These are phyloP conservation scores for Eurypyga helias DNA, from an alignment of 2,113 vertebrate species.

Conservation along the genomic window DNA sequence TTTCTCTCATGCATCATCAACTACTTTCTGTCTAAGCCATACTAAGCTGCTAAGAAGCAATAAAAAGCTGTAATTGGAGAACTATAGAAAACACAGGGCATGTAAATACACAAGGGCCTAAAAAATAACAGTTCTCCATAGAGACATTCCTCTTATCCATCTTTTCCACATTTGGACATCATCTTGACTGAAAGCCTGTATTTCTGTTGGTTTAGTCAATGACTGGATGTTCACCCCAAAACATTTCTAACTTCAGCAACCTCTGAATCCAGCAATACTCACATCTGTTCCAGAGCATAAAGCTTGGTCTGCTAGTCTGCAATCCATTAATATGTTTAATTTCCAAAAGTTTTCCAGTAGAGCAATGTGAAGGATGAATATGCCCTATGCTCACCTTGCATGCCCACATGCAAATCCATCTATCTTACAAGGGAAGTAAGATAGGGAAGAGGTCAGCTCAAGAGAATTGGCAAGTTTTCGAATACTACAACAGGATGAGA, in stretches of 20 bases:
- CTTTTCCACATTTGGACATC: neutral
- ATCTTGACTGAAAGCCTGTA: neutral
- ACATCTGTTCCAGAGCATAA: neutral
- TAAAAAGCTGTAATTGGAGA: slow-evolving; percentile 23
- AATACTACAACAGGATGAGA: neutral
- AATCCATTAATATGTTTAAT: neutral
- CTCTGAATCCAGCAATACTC: neutral
- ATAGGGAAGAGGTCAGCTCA: neutral
- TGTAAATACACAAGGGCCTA: neutral
- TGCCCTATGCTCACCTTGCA: neutral
- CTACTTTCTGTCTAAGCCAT: neutral
- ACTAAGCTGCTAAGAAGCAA: slow-evolving; percentile 1
- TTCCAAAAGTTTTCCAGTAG: neutral
- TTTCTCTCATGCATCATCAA: slow-evolving; percentile 37
- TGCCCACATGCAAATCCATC: neutral
- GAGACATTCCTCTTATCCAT: neutral
- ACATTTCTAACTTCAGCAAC: neutral
- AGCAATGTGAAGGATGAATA: neutral
- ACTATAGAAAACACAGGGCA: neutral
- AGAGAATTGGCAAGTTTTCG: neutral
- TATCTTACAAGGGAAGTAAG: neutral
- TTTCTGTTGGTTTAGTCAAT: neutral
- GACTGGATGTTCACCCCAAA: neutral
- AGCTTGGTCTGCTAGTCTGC: neutral
- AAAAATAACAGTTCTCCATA: neutral